A percentile compares a stretch with the other conserved stretches of the same genome.
phyloP scores from a whole-genome alignment of 2,888 invertebrate species.

The Melieria picta region DNA sequence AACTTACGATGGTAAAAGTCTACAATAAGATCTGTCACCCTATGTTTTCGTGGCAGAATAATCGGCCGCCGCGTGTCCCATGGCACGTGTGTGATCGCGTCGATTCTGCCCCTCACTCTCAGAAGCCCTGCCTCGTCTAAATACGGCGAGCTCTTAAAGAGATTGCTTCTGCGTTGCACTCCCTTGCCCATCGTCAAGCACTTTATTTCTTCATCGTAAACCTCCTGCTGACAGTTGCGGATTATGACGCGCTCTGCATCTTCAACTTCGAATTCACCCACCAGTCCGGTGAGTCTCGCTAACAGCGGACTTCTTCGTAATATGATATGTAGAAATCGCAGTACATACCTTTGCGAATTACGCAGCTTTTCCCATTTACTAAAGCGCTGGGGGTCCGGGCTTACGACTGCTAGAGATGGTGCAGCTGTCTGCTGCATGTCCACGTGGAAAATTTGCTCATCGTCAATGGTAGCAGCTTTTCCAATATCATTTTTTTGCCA shows the following conservation, averaged over 20 bases:
- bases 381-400: background rate
- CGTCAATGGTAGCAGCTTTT: background rate
- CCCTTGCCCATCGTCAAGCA: background rate
- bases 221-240: background rate
- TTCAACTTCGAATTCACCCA: too few species aligned
- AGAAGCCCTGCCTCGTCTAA: background rate
- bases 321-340: conserved; percentile 1
- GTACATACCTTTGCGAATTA: background rate
- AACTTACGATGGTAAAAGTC: background rate
- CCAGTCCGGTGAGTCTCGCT: too few species aligned
- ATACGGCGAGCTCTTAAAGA: background rate
- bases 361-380: conserved; percentile 4
- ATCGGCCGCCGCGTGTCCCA: background rate
- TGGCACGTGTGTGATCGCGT: too few species aligned
- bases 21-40: background rate
- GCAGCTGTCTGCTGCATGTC: too few species aligned
- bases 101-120: background rate
- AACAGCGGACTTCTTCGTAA: background rate
- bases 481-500: background rate
- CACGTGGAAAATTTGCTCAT: too few species aligned
- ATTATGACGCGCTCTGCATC: background rate
- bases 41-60: background rate
- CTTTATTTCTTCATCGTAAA: background rate
- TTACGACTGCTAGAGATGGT: too few species aligned
- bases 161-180: background rate